Conservation (phyloP, 37 sponge, comb jelly and placozoan genomes). For the Spongilla lacustris region DNA sequence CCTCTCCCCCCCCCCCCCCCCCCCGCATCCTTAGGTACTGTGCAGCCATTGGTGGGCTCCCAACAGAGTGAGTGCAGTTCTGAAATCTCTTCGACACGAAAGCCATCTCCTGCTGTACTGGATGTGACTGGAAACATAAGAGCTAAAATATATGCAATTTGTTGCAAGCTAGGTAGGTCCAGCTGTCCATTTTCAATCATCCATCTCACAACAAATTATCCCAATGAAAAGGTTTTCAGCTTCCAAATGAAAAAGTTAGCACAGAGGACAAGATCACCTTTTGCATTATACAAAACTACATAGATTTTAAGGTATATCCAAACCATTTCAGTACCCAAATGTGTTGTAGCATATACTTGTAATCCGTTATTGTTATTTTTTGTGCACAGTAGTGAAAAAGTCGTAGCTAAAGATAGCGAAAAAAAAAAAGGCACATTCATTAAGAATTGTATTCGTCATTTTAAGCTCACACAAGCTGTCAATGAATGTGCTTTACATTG, state of each 20-base stretch:
- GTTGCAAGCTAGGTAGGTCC: conserved; percentile 75
- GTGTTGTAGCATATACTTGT: too few relatives aligned
- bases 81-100: conserved; percentile 43
- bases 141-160: conserved; percentile 94
- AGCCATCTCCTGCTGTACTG: conserved; percentile 78
- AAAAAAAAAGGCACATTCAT: too few relatives aligned
- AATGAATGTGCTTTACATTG: too few relatives aligned
- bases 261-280: conserved; percentile 91
- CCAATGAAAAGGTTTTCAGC: conserved; percentile 87
- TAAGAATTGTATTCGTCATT: too few relatives aligned
- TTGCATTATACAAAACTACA: conserved; percentile 82
- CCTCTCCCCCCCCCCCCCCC: neutral
- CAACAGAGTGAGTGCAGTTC: conserved; percentile 62
- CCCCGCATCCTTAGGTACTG: conserved; percentile 31
- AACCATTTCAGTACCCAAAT: too few relatives aligned
- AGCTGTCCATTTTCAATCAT: too few relatives aligned
- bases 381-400: too few relatives aligned
- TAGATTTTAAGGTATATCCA: conserved; percentile 86
- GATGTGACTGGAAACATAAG: conserved; percentile 96
- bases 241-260: conserved; percentile 49
- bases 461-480: too few relatives aligned
- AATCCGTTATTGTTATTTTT: too few relatives aligned
- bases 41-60: conserved; percentile 76
- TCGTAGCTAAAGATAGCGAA: too few relatives aligned
- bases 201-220: too few relatives aligned